Conservation (phyloP, 1,140 invertebrate genomes). For the Cotesia vestalis region DNA sequence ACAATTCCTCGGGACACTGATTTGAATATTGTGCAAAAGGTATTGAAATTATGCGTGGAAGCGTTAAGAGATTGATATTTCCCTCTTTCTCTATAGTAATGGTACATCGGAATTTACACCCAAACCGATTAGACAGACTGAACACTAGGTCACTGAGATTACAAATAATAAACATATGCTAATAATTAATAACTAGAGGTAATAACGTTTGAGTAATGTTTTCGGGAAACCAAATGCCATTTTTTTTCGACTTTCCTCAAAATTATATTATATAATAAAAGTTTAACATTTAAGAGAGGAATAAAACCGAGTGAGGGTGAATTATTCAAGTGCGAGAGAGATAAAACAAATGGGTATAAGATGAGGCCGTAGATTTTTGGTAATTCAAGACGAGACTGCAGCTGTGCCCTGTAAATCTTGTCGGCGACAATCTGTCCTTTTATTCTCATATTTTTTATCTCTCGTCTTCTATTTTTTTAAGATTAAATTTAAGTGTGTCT, state of each 20-base stretch:
- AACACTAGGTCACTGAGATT: no score
- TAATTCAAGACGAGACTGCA: conserved; percentile 26
- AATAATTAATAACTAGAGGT: no score
- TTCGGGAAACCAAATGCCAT: no score
- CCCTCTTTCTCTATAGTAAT: not conserved
- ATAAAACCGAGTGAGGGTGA: not conserved
- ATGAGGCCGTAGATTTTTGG: conserved; percentile 20
- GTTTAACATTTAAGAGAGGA: no score
- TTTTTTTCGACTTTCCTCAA: no score
- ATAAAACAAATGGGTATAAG: conserved; percentile 10
- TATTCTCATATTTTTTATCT: conserved; percentile 1
- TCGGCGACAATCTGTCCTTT: conserved; percentile 22
- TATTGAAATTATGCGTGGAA: conserved; percentile 11
- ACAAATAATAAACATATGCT: no score
- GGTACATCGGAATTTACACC: not conserved
- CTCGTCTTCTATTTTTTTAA: not conserved
- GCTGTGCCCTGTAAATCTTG: conserved; percentile 23
- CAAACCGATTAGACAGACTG: not conserved
- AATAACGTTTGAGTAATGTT: no score
- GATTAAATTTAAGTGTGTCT: not conserved
- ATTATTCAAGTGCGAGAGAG: not conserved
- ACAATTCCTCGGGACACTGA: conserved; percentile 5
- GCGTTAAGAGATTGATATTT: conserved; percentile 15
- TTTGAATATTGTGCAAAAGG: conserved; percentile 1
- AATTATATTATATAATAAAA: no score